Base-by-base conservation (phyloP, 2,888 invertebrate species). In the Ennomos fuscantarius region DNA sequence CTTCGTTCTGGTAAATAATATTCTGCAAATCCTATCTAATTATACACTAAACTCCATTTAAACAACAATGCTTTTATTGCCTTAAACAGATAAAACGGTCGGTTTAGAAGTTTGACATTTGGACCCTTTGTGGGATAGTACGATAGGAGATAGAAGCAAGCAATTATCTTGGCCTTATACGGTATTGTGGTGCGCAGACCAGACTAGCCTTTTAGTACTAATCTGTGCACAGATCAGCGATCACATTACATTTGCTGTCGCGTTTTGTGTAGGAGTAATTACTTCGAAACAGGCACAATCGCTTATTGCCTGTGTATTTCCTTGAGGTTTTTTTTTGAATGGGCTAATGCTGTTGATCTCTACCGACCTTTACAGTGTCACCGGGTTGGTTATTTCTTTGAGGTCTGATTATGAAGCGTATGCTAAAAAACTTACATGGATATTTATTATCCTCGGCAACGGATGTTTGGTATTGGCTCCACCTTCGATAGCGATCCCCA, bases 401-500 rank as follows among this genome's bases (percentile, higher is more conserved):
- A 24, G 24, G 24, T 24, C 6, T 24, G 24, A 24, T 6, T 24
- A 6, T 24, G 24, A 0, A 24, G 24, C 24, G 24, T 24, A 24
- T 24, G 24, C 0, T 24, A 24, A 24, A 24, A 24, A 43, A 79
- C 96, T 95, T 87, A 98, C 99, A 89, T 98, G 98, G 82, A 99
- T 98, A 88, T 98, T 98, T 79, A 99, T 98, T 79, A 99, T 98
- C 82, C 98, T 94, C 51, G 99, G 99, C 78, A 98, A 93, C 54
- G 97, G 97, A 89, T 99, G 98, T 81, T 97, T 96, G 43, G 99
- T 99, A 87, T 99, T 98, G 74, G 97, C 97, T 63, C 99, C 99
- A 62, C 99, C 99, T 92, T 99, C 99, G 78, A 99, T 99, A 65
- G 98, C 99, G 79, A 99, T 97, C 69, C 99, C 99, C 74, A 99